These are phyloP conservation scores for Temnothorax curvispinosus DNA, from an alignment of 1,140 invertebrate species.

Conservation along the genomic window DNA sequence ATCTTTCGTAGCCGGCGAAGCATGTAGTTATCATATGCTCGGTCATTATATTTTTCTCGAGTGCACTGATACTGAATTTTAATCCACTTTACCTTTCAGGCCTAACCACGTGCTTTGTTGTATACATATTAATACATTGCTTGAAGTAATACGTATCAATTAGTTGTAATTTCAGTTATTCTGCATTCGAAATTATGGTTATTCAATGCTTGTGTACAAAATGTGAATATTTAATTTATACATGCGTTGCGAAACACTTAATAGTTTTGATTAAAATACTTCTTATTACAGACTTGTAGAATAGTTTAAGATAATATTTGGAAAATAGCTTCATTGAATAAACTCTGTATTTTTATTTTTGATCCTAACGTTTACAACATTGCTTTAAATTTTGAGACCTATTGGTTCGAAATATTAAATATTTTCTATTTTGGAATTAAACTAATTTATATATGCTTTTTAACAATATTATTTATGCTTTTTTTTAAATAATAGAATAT, in stretches of 20 bases:
- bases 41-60: neutral
- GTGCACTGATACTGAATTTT: neutral
- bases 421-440: neutral
- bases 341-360: neutral
- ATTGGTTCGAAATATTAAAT: neutral
- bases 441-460: neutral
- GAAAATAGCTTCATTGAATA: neutral
- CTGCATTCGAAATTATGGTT: neutral
- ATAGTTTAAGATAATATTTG: neutral
- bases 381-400: neutral
- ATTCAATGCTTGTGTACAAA: neutral
- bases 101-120: neutral
- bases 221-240: neutral
- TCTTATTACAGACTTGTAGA: neutral
- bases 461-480: neutral
- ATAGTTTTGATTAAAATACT: neutral
- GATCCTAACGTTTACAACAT: neutral
- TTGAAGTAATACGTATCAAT: constrained; percentile 10
- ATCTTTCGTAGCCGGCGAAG: neutral
- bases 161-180: constrained; percentile 17
- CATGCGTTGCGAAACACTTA: neutral
- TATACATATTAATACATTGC: constrained; percentile 28
- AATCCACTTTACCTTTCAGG: constrained; percentile 9
- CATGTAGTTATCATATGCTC: neutral
- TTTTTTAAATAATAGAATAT: neutral